phyloP scores from a whole-genome alignment of 2,797 vertebrate species.

The Chiloscyllium punctatum region DNA sequence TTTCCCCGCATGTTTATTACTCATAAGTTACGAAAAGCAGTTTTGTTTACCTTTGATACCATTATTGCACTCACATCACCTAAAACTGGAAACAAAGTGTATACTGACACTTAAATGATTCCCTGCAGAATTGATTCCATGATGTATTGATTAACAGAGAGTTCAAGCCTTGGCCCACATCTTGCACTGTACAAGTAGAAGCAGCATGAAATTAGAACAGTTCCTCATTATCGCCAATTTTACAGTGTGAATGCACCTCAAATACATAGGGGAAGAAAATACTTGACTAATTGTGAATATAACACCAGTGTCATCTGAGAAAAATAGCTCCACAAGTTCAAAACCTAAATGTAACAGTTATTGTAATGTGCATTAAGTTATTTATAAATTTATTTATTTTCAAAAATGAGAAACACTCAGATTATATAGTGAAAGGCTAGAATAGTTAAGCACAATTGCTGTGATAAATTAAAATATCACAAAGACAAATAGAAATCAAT shows the following conservation, averaged over 20 bases:
- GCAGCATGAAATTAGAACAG: neutral
- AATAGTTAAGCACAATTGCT: neutral
- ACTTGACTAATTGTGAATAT: no score
- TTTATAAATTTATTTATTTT: neutral
- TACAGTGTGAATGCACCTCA: neutral
- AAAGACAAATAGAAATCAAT: neutral
- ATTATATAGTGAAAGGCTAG: neutral
- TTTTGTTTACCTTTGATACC: neutral
- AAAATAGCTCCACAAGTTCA: neutral
- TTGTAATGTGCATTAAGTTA: neutral
- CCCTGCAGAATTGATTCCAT: neutral
- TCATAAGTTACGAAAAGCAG: neutral
- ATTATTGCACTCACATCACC: neutral
- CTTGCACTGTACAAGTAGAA: neutral
- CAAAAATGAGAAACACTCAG: neutral
- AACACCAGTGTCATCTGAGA: neutral
- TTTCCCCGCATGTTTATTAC: no score
- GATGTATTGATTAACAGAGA: neutral
- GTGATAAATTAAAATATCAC: neutral
- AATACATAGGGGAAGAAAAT: neutral
- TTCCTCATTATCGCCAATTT: neutral
- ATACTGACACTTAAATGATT: neutral
- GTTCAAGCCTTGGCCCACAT: no score
- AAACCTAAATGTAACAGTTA: neutral
- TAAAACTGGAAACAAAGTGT: neutral